Conservation (phyloP, 2,888 invertebrate species). For the Ctena decussata region DNA sequence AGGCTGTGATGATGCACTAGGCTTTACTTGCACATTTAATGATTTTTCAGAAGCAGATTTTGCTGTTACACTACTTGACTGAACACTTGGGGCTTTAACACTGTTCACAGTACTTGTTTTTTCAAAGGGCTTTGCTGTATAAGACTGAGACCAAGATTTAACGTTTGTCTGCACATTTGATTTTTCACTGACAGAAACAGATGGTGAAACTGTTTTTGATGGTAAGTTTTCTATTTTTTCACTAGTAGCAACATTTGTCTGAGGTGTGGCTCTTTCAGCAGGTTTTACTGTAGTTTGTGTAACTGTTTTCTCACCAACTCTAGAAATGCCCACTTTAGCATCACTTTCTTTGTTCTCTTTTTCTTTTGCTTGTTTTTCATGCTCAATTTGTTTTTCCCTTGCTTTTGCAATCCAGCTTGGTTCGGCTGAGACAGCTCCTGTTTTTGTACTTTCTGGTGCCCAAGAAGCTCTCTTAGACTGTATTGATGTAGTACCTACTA, state of each 20-base stretch:
- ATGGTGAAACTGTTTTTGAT: background rate
- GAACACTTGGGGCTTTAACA: conserved; percentile 23
- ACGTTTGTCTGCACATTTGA: conserved; percentile 7
- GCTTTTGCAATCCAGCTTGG: conserved; percentile 68
- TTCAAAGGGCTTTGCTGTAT: conserved; percentile 42
- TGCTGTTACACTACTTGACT: conserved; percentile 13
- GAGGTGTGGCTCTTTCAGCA: background rate
- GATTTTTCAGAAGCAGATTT: conserved; percentile 22
- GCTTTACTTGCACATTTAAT: background rate
- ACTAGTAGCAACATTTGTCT: background rate
- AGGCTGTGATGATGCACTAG: background rate
- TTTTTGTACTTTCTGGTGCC: conserved; percentile 42
- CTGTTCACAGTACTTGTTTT: conserved; percentile 21
- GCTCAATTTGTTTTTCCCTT: conserved; percentile 56
- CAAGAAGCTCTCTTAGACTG: conserved; percentile 59
- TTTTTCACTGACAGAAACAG: background rate
- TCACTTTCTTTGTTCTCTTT: conserved; percentile 37
- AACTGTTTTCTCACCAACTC: conserved; percentile 14
- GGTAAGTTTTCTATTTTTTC: background rate
- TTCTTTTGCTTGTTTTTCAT: conserved; percentile 39
- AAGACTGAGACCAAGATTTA: conserved; percentile 46
- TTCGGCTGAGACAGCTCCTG: conserved; percentile 46
- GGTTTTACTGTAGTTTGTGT: conserved; percentile 4
- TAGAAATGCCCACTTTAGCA: conserved; percentile 43
- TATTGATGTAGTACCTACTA: conserved; percentile 26